Evolutionary conservation across 2,888 invertebrate genomes (phyloP).

Genomic region (Macropis europaea): DNA sequence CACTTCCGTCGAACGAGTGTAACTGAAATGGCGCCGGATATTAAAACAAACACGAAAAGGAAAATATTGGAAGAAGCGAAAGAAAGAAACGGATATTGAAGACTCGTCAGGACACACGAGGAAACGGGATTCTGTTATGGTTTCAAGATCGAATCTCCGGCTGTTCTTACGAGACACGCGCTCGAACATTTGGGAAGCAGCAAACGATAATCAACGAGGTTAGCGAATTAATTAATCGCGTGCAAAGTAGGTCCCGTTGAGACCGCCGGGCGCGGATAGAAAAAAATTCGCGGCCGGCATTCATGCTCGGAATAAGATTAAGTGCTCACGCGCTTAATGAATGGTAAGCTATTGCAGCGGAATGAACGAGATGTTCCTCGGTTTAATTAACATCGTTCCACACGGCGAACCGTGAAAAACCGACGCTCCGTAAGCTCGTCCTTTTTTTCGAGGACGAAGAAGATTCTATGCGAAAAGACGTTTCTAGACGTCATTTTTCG

Average conservation of each 20-base stretch:
- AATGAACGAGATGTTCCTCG: constrained; percentile 35
- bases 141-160: too few relatives aligned
- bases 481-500: too few relatives aligned
- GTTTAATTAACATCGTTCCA: constrained; percentile 39
- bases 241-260: constrained; percentile 6
- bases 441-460: background rate
- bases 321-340: constrained; percentile 60
- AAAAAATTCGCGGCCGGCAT: constrained; percentile 37
- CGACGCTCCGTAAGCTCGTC: background rate
- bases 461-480: too few relatives aligned
- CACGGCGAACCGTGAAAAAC: constrained; percentile 17
- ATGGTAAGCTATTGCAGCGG: constrained; percentile 55
- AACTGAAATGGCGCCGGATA: too few relatives aligned
- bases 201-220: background rate
- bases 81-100: too few relatives aligned
- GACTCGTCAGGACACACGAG: too few relatives aligned
- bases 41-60: too few relatives aligned
- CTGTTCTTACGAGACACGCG: too few relatives aligned
- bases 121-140: too few relatives aligned
- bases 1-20: too few relatives aligned
- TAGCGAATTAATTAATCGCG: background rate
- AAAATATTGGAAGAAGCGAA: too few relatives aligned
- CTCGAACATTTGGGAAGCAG: background rate
- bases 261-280: background rate
- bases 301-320: constrained; percentile 48